phyloP scores from a whole-genome alignment of 2,113 vertebrate genomes.

The Corythornis vintsioides region DNA sequence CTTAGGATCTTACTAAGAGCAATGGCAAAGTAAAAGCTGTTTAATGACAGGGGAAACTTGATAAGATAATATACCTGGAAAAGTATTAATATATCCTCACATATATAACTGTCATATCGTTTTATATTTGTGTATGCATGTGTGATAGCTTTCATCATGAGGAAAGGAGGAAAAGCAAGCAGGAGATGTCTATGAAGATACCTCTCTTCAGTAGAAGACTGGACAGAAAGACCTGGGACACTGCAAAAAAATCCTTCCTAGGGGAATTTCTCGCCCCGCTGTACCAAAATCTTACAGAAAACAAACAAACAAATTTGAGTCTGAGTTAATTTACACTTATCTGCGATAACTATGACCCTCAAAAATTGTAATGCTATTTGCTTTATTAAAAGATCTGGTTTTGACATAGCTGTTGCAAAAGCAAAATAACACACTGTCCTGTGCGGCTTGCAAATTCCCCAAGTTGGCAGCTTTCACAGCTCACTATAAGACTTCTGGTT shows the following conservation, averaged over 20 bases:
- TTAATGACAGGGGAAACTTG: background rate
- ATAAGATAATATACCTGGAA: background rate
- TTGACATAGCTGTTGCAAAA: background rate
- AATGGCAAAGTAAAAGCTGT: background rate
- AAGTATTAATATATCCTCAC: background rate
- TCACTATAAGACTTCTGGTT: background rate
- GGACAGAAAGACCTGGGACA: background rate
- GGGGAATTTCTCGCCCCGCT: background rate
- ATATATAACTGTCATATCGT: background rate
- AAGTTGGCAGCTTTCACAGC: background rate
- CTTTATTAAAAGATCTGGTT: background rate
- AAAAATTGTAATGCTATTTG: background rate
- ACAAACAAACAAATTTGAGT: background rate
- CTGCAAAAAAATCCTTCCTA: background rate
- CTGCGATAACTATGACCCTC: background rate
- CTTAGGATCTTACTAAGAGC: fast-evolving
- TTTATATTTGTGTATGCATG: background rate
- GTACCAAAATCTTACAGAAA: background rate
- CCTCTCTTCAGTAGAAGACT: background rate
- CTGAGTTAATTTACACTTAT: background rate
- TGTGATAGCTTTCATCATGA: background rate
- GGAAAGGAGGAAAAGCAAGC: background rate
- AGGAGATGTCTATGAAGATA: fast-evolving
- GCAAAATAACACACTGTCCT: background rate
- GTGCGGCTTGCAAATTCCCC: background rate